Evolutionary conservation across 2,888 invertebrate species (phyloP), one percentile per base, ranked within the genome.

Genomic region (Theretra japonica): DNA sequence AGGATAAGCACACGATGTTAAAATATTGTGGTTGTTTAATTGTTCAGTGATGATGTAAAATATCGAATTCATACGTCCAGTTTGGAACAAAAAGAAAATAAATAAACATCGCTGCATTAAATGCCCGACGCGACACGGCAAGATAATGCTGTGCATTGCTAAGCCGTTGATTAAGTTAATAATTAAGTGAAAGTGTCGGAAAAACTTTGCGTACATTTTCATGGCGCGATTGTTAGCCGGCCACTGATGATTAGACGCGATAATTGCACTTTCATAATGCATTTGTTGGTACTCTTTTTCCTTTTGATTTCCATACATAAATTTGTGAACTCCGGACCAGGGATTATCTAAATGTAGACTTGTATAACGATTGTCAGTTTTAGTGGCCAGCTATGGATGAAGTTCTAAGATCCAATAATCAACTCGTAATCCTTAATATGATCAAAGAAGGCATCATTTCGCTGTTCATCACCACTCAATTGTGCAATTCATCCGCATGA

Each of bases 181-280:
- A 69, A 70, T 56, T 70, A 7, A 69, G 53, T 58, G 69, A 68
- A 60, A 60, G 65, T 65, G 48, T 41, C 2, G 23, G 65, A 65
- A 65, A 48, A 65, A 23, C 30, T 33, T 60, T 6, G 53, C n/a
- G 53, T 41, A 41, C 21, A 58, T 60, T 25, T 69, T 73, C 73
- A 73, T 71, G 71, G 69, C 50, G 65, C 71, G 68, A 71, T 73
- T 73, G 48, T 41, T 48, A 19, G 28, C n/a, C 17, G 17, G 69
- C 25, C 60, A 56, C 73, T 30, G 56, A 69, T 73, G 71, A 73
- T 71, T 73, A 70, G 50, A 8, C 53, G 28, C 53, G n/a, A 28
- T 73, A 73, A 73, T 68, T 58, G 28, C 70, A 53, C 68, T 69
- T 68, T 68, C 70, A 65, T 65, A 41, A 48, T 65, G 41, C 33